Base-by-base conservation (phyloP, 2,888 invertebrate species). In the Campoplex capitator region DNA sequence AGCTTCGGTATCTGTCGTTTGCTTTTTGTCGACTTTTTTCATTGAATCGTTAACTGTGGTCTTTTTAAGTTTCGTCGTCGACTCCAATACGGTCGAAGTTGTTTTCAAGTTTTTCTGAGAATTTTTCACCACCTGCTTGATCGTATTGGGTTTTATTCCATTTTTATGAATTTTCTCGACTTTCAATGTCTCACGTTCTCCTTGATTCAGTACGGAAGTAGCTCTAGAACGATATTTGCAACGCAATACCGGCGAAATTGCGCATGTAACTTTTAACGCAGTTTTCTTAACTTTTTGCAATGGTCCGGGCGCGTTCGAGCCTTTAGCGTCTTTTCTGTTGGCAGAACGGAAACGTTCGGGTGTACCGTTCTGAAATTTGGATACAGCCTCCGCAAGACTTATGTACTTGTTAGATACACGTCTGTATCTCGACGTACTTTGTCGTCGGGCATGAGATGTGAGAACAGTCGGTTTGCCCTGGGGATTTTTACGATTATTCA, bases 141-240 rank as follows among this genome's bases (percentile, higher is more conserved):
- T 75, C 95, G 97, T 97, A 82, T 96, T 95, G 0, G 97, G 96
- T 93, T 96, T 97, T 45, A 97, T 96, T 93, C 96, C 96, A 91
- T 95, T 96, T 95, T 96, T 96, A 91, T 95, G 96, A 13, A 96
- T 95, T 92, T 97, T 96, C 92, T 97, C 96, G 0, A 96, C 87
- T 92, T 97, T 96, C 89, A 95, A 90, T 86, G 95, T 95, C 92
- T 97, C 97, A 74, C 95, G 94, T 89, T 97, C 96, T 88, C 96
- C 95, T 78, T 95, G 95, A 18, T 96, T 96, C 23, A 96, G 88
- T n/a, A 95, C 94, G 75, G 95, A 95, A 0, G 95, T 92, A 0
- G 96, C 95, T 54, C 97, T 95, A 0, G 94, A 92, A 51, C 97
- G 95, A 4, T 85, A 90, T 56, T 93, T 94, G 2, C 91, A 92